Conservation (phyloP, 2,113 vertebrate genomes). For the Sarotherodon lohbergeri region DNA sequence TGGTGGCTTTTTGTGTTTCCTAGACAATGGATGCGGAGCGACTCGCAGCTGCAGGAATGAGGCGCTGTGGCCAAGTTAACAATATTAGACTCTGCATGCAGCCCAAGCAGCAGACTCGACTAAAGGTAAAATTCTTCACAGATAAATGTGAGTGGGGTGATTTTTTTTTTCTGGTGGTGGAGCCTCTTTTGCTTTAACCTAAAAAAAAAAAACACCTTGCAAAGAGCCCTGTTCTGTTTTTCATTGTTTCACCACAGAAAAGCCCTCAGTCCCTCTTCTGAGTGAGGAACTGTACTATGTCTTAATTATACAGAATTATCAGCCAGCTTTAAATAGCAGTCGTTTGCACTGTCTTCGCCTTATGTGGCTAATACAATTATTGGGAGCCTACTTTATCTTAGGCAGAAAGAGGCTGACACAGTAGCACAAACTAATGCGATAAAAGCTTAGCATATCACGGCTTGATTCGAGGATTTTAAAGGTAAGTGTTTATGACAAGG, state of each 20-base stretch:
- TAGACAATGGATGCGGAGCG: conserved; percentile 41
- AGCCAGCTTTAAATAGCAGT: conserved; percentile 72
- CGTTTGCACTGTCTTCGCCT: conserved; percentile 68
- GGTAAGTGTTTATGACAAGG: conserved; percentile 99
- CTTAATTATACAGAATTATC: conserved; percentile 77
- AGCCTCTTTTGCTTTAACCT: background rate
- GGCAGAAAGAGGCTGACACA: conserved; percentile 93
- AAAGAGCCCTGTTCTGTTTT: background rate
- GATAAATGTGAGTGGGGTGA: background rate
- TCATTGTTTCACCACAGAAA: conserved; percentile 31
- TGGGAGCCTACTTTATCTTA: conserved; percentile 89
- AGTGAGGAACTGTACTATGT: conserved; percentile 57
- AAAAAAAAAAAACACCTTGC: background rate
- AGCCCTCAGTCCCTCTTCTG: conserved; percentile 36
- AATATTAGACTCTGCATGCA: conserved; percentile 25
- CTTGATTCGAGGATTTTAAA: conserved; percentile 83
- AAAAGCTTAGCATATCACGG: conserved; percentile 91
- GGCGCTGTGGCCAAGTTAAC: conserved; percentile 7
- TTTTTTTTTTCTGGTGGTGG: background rate
- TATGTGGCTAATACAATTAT: conserved; percentile 85
- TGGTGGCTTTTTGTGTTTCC: conserved; percentile 41
- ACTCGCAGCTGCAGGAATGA: conserved; percentile 41
- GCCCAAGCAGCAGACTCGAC: conserved; percentile 36
- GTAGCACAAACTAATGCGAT: conserved; percentile 94
- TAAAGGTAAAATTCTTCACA: background rate